phyloP scores from a whole-genome alignment of 2,113 vertebrate species.

The Plectropomus leopardus region DNA sequence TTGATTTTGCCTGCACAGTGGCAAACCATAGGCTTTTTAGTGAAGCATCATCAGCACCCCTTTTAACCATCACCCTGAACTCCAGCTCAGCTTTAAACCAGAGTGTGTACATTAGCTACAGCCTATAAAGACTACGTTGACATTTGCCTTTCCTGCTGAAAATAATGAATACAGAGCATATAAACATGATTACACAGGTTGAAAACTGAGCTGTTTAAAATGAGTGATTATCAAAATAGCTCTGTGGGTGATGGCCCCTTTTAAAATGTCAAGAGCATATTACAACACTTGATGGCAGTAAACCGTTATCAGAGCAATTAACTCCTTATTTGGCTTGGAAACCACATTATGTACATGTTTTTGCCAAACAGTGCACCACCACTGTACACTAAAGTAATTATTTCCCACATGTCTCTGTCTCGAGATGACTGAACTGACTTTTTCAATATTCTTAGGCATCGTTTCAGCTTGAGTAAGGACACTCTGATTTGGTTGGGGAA shows the following conservation, averaged over 20 bases:
- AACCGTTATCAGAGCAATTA: constrained; percentile 27
- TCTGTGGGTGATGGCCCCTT: constrained; percentile 13
- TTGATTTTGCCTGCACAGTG: constrained; percentile 46
- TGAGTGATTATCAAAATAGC: constrained; percentile 16
- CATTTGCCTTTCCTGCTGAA: neutral
- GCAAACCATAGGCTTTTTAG: constrained; percentile 23
- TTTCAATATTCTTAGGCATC: neutral
- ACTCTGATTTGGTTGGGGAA: constrained; percentile 8
- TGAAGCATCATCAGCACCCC: neutral
- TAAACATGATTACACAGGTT: neutral
- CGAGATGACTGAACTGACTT: constrained; percentile 19
- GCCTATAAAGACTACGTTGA: neutral
- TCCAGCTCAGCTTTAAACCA: constrained; percentile 8
- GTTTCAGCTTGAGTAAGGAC: constrained; percentile 25
- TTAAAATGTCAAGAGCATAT: constrained; percentile 48
- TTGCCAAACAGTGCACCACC: constrained; percentile 24
- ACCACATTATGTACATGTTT: constrained; percentile 18
- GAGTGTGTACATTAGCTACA: constrained; percentile 30
- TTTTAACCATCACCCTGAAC: neutral
- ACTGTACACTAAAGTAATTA: constrained; percentile 17
- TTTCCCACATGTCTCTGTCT: constrained; percentile 24
- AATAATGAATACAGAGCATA: neutral
- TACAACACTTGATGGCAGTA: constrained; percentile 49
- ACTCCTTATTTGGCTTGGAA: constrained; percentile 14
- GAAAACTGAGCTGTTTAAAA: constrained; percentile 2